Conservation (phyloP, 2,888 invertebrate genomes). For the Archips crataeganus region DNA sequence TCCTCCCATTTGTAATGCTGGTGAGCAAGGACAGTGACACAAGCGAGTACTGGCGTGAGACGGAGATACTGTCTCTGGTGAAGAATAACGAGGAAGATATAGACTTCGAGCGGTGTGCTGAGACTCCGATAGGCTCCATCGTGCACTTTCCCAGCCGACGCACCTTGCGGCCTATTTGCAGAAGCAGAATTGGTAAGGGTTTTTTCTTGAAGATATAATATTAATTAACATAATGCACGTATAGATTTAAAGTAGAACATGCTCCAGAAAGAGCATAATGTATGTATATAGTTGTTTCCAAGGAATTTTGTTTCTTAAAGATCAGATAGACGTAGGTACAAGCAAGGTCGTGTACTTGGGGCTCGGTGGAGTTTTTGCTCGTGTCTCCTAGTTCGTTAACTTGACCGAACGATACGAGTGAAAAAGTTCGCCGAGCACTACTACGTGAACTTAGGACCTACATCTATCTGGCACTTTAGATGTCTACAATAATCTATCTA, state of each 20-base stretch:
- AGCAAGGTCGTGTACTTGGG: too few species aligned
- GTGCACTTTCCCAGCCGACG: slow-evolving; percentile 62
- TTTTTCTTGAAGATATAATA: not conserved
- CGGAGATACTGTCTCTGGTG: slow-evolving; percentile 72
- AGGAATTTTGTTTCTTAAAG: too few species aligned
- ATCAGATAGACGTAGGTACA: too few species aligned
- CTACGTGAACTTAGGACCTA: too few species aligned
- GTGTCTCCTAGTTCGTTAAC: too few species aligned
- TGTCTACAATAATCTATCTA: too few species aligned
- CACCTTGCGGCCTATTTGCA: slow-evolving; percentile 71
- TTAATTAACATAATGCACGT: not conserved
- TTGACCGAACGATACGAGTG: too few species aligned
- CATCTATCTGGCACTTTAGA: too few species aligned
- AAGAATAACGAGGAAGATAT: slow-evolving; percentile 60
- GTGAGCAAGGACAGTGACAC: slow-evolving; percentile 69
- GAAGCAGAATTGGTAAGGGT: slow-evolving; percentile 62
- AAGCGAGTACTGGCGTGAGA: slow-evolving; percentile 79
- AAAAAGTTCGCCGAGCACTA: too few species aligned
- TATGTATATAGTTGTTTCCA: too few species aligned
- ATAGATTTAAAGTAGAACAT: not conserved
- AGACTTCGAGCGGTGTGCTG: slow-evolving; percentile 69
- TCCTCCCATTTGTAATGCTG: slow-evolving; percentile 70
- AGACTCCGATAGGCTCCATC: slow-evolving; percentile 45
- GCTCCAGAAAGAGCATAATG: not conserved
- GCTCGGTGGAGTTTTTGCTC: too few species aligned